These are phyloP conservation scores for Gymnarchus niloticus DNA, from an alignment of 2,113 vertebrate species.

Conservation along the genomic window DNA sequence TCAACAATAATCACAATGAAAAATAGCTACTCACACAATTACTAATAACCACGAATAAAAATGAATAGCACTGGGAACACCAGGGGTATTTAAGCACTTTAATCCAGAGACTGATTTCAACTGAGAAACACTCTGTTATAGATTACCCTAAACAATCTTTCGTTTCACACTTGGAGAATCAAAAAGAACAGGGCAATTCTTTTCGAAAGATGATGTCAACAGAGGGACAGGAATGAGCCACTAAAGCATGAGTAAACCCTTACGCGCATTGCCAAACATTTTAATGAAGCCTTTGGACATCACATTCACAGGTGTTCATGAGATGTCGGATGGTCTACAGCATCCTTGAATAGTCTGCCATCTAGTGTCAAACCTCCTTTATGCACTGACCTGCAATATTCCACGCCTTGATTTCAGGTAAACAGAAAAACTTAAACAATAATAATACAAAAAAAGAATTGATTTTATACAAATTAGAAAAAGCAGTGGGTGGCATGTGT, in stretches of 20 bases:
- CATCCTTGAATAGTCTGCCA: neutral
- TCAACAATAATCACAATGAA: neutral
- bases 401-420: neutral
- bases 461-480: neutral
- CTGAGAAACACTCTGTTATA: neutral
- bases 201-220: neutral
- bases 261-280: neutral
- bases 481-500: neutral
- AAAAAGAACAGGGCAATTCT: too few species aligned
- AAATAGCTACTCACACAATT: neutral
- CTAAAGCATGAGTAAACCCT: neutral
- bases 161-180: too few species aligned
- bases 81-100: neutral
- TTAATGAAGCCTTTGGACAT: neutral
- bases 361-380: neutral
- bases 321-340: neutral
- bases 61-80: neutral
- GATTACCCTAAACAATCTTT: neutral
- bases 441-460: neutral
- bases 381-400: neutral
- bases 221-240: neutral
- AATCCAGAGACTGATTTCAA: neutral
- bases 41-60: neutral
- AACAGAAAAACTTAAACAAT: too few species aligned
- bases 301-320: neutral